A percentile compares a stretch with the other conserved stretches of the same genome.
These are phyloP conservation scores for Portevinia maculata DNA, from an alignment of 2,888 invertebrate species.

Conservation along the genomic window DNA sequence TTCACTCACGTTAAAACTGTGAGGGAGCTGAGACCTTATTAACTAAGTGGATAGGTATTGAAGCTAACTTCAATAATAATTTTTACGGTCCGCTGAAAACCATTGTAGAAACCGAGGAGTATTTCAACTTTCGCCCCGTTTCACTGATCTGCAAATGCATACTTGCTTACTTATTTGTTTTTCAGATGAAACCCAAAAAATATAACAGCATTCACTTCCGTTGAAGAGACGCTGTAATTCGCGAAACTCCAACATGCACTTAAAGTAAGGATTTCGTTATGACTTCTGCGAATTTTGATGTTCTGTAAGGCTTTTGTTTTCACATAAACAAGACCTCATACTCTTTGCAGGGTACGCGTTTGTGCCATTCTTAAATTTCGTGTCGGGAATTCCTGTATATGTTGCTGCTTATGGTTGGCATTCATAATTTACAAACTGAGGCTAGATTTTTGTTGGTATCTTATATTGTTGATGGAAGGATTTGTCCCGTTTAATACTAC, in stretches of 20 bases:
- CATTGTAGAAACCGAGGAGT: background rate
- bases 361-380: constrained; percentile 40
- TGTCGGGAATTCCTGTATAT: constrained; percentile 57
- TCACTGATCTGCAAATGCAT: constrained; percentile 35
- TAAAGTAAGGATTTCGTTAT: constrained; percentile 56
- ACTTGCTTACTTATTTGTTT: background rate
- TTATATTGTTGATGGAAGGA: constrained; percentile 26
- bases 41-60: background rate
- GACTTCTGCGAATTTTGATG: constrained; percentile 25
- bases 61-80: background rate
- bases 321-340: background rate
- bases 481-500: constrained; percentile 21
- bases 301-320: constrained; percentile 7
- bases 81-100: background rate
- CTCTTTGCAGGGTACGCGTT: background rate
- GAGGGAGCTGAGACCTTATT: background rate
- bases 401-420: constrained; percentile 45
- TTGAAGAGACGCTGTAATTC: constrained; percentile 32
- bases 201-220: constrained; percentile 7
- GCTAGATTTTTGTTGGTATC: constrained; percentile 34
- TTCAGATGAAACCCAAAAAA: constrained; percentile 11
- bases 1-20: too few relatives aligned
- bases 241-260: constrained; percentile 65
- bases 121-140: background rate
- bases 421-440: constrained; percentile 56